Percentiles rank a stretch among this genome's conserved stretches.
Evolutionary conservation across 2,113 vertebrate genomes (phyloP).

Genomic region (Bagarius yarrelli): DNA sequence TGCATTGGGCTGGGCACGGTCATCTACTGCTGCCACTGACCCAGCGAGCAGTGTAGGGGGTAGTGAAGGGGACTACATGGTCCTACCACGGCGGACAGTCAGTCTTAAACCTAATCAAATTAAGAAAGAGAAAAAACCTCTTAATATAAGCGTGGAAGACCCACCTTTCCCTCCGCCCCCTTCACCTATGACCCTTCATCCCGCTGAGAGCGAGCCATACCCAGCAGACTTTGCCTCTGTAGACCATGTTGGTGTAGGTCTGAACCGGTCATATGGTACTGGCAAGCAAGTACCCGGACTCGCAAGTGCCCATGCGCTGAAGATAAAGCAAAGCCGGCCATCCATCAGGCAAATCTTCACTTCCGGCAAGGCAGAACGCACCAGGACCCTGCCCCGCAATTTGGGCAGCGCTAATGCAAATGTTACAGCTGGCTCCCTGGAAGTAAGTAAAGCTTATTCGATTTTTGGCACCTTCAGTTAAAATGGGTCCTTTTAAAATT

Average conservation of each 20-base stretch:
- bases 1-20: constrained; percentile 83
- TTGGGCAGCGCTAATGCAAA: constrained; percentile 85
- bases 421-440: constrained; percentile 90
- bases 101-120: constrained; percentile 84
- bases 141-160: constrained; percentile 80
- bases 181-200: constrained; percentile 76
- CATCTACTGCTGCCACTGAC: constrained; percentile 67
- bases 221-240: constrained; percentile 81
- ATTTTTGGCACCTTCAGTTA: constrained; percentile 3
- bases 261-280: constrained; percentile 90
- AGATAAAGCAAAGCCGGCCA: constrained; percentile 87
- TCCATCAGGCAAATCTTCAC: constrained; percentile 89
- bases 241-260: constrained; percentile 83
- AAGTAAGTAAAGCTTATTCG: constrained; percentile 78
- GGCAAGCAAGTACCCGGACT: constrained; percentile 78
- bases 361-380: constrained; percentile 85
- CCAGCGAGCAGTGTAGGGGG: constrained; percentile 61
- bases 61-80: constrained; percentile 94
- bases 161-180: constrained; percentile 80
- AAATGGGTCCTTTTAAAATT: neutral
- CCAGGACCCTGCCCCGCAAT: constrained; percentile 95
- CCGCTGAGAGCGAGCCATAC: constrained; percentile 80
- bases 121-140: constrained; percentile 79
- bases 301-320: constrained; percentile 81
- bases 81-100: constrained; percentile 87